Evolutionary conservation across 2,797 vertebrate species (phyloP).

Genomic region (Clarias laeviceps): DNA sequence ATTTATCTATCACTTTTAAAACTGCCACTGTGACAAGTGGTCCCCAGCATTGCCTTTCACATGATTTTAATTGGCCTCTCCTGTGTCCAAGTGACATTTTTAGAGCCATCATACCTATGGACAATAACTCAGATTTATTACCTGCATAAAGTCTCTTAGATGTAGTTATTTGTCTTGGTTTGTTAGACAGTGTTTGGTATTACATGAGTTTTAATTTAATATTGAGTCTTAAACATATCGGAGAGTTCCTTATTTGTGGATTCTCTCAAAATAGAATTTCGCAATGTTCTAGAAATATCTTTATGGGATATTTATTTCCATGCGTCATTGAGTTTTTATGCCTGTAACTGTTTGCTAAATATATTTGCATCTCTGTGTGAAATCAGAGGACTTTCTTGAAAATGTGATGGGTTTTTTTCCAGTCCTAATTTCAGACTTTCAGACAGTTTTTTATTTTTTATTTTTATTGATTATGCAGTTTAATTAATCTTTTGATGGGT

Average conservation of each 20-base stretch:
- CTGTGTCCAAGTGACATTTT: not conserved
- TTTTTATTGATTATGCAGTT: no score
- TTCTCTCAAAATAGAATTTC: not conserved
- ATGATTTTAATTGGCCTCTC: constrained; percentile 22
- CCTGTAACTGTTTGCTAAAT: not conserved
- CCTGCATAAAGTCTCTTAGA: not conserved
- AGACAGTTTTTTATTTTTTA: no score
- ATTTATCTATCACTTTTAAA: constrained; percentile 22
- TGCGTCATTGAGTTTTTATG: not conserved
- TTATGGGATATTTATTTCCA: not conserved
- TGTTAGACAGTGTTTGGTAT: not conserved
- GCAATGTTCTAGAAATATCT: not conserved
- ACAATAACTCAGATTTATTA: constrained; percentile 1
- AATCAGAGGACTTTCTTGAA: not conserved
- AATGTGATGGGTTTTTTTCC: not conserved
- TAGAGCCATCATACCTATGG: not conserved
- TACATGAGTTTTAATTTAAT: not conserved
- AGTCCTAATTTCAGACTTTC: not conserved
- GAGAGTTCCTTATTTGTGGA: not conserved
- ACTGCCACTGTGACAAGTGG: not conserved
- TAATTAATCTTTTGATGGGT: no score
- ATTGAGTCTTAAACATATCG: not conserved
- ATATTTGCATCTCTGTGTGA: not conserved
- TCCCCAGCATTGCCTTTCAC: constrained; percentile 16
- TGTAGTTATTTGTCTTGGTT: not conserved